A percentile compares a stretch with the other conserved stretches of the same genome.
Evolutionary conservation across 2,797 vertebrate species (phyloP).

Genomic region (Gambusia yucatana): DNA sequence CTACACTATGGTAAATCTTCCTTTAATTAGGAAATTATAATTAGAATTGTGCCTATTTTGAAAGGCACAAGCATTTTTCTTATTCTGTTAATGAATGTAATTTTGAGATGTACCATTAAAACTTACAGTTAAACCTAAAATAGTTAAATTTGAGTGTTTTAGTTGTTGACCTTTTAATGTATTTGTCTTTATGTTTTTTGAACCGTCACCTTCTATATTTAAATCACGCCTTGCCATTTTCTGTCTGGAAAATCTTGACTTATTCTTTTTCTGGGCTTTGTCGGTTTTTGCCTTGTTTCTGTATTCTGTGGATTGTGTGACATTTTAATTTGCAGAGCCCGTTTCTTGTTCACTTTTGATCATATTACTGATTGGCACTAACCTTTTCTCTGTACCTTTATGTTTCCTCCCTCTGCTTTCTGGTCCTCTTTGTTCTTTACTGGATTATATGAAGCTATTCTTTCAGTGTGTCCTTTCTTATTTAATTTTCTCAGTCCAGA

Average conservation of each 20-base stretch:
- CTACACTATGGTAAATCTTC: background rate
- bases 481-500: background rate
- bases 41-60: conserved; percentile 1
- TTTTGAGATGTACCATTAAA: background rate
- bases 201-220: background rate
- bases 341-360: background rate
- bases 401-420: background rate
- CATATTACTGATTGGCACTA: background rate
- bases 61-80: conserved; percentile 1
- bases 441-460: background rate
- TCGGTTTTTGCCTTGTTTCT: background rate
- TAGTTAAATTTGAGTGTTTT: background rate
- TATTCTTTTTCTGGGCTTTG: background rate
- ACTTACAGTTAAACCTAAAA: background rate
- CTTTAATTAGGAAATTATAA: background rate
- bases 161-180: background rate
- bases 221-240: background rate
- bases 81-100: background rate
- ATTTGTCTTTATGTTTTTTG: background rate
- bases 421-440: background rate
- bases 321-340: background rate
- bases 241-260: background rate
- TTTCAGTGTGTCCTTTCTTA: background rate
- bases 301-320: background rate
- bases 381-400: background rate